phyloP scores from a whole-genome alignment of 2,797 vertebrate species.

The Pseudomugil gertrudae region DNA sequence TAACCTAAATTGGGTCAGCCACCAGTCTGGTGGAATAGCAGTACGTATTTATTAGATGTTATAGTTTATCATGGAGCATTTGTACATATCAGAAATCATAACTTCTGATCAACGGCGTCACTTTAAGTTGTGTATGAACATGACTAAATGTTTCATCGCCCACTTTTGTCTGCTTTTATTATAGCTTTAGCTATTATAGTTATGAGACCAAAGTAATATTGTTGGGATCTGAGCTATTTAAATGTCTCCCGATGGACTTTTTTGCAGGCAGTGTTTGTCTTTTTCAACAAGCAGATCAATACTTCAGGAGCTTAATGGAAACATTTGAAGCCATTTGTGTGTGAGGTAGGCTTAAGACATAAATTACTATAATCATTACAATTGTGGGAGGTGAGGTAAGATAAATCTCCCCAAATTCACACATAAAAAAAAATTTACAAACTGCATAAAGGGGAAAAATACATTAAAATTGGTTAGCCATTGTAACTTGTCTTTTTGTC shows the following conservation, averaged over 20 bases:
- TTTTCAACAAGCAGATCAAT: constrained; percentile 19
- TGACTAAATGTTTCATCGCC: background rate
- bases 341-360: constrained; percentile 65
- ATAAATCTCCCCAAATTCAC: background rate
- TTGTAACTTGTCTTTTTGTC: too few species aligned
- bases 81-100: constrained; percentile 1
- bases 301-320: constrained; percentile 71
- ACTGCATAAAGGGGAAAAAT: background rate
- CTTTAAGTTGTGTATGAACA: background rate
- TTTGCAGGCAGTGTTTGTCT: constrained; percentile 43
- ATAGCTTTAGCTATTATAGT: background rate
- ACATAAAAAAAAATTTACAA: background rate
- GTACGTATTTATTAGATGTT: constrained; percentile 26
- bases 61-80: background rate
- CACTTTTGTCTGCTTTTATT: background rate
- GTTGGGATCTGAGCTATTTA: background rate
- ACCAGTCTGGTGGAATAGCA: constrained; percentile 48
- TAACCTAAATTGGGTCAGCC: constrained; percentile 64
- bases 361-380: background rate
- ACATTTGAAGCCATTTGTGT: constrained; percentile 68
- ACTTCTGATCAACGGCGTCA: constrained; percentile 14
- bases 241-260: background rate
- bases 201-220: background rate
- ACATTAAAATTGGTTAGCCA: background rate
- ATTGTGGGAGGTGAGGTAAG: background rate